Conservation (phyloP, 2,113 vertebrate genomes). For the Philantomba maxwellii region DNA sequence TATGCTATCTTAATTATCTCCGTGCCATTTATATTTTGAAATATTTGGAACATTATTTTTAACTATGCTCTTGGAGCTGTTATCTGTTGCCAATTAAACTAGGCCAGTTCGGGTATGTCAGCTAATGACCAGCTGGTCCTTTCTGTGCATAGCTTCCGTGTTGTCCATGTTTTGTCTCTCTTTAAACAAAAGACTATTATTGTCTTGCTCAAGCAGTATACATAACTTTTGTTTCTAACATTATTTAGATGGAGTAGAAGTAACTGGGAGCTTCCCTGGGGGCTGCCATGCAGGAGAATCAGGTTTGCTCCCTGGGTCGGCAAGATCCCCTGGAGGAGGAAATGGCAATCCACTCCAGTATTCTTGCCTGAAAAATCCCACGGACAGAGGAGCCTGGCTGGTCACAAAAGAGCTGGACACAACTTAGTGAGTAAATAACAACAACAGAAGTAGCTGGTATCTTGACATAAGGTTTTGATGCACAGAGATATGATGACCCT, state of each 20-base stretch:
- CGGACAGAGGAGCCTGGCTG: neutral
- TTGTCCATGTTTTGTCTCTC: neutral
- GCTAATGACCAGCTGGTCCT: neutral
- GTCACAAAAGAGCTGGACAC: neutral
- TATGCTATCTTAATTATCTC: slow-evolving; percentile 36
- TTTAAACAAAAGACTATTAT: neutral
- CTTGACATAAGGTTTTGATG: neutral
- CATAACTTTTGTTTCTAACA: neutral
- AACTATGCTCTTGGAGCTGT: neutral
- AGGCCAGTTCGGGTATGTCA: neutral
- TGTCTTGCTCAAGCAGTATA: neutral
- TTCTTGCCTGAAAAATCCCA: neutral
- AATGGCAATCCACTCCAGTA: neutral
- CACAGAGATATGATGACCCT: neutral
- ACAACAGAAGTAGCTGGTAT: neutral
- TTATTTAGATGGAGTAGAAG: neutral
- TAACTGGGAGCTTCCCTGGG: neutral
- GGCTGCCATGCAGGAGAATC: neutral
- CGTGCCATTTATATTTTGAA: slow-evolving; percentile 24
- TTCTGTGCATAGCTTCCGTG: neutral
- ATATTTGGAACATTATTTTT: slow-evolving; percentile 38
- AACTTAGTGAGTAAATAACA: neutral
- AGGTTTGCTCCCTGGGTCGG: neutral
- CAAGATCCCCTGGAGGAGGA: neutral
- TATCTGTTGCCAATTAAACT: slow-evolving; percentile 13